Evolutionary conservation across 2,797 vertebrate genomes (phyloP), one percentile per base, ranked within the genome.

Genomic region (Anas bernieri): DNA sequence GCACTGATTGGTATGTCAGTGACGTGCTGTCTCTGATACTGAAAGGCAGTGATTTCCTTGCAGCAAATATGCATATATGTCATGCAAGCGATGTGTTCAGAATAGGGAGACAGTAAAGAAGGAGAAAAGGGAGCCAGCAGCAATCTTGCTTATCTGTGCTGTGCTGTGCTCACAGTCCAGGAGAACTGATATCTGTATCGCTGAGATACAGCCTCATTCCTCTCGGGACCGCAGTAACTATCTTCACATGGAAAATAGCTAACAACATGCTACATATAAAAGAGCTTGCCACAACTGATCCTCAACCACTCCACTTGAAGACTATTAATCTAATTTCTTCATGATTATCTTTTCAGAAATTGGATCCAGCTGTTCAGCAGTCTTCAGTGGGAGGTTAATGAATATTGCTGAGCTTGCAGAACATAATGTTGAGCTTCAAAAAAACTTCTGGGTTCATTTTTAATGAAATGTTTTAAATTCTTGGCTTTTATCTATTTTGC

Each of bases 261-360:
- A 79, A 80, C 83, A 93, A 74, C 86, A 87, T 50, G 83, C 79
- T 82, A 80, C 85, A 61, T 33, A 52, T 22, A 50, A 88, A 92
- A 78, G 43, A 91, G 86, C 68, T 63, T 94, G 80, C 85, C 80
- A 93, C 93, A 86, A 88, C 41, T 85, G 86, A 93, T 92, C 75
- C 70, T 81, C 83, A 84, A 64, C 92, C 86, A 91, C 75, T 82
- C 64, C 59, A 85, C 86, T 92, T 74, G 66, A 95, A 94, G 82
- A 93, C 89, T 91, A 94, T 94, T 96, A 96, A 95, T 97, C 93
- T 96, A 91, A 96, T 96, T 97, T 90, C 93, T 93, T 93, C 46
- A 50, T 72, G 62, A 96, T 97, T 96, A 96, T 96, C 94, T 96
- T 87, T 69, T 78, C 74, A 96, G 93, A 97, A 97, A 97, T 95